Evolutionary conservation across 1,140 invertebrate genomes (phyloP), one percentile per base, ranked within the genome.

Genomic region (Drosophila micromelanica): DNA sequence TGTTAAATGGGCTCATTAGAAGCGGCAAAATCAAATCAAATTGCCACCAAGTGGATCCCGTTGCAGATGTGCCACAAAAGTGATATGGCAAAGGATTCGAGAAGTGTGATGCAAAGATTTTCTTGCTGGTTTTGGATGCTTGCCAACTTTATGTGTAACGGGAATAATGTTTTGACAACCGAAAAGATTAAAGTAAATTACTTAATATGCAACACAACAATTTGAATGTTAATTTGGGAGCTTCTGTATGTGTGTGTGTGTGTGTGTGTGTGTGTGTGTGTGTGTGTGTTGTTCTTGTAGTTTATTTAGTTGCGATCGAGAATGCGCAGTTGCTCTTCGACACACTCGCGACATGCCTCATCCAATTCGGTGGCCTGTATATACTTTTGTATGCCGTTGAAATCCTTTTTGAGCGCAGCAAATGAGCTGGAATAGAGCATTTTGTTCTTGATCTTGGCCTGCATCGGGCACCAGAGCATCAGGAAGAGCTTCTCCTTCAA

Each of bases 1-100:
- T 81, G 80, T 80, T 80, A 71, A 78, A 82, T 81, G 62, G 76
- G 51, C 79, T 84, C 71, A 84, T 84, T 82, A 79, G 61, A 76
- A 37, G 60, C 62, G 43, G 43, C 20, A 43, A 76, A 72, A 78
- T 84, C 64, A 75, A 82, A 84, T 82, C 67, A 81, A 84, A 78
- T 81, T 71, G 42, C 40, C 51, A 35, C 37, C 48, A 12, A 30
- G 17, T 23, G 13, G 27, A 8, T 15, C 35, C 35, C 9, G 35
- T 40, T 55, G 35, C 52, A 40, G 17, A 52, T 52, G 49, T 30
- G 7, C 13, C 40, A 8, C n/a, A 1, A 1, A 7, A 7, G 17
- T 2, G 7, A 43, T 15, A 8, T 11, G 5, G 5, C 40, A 43
- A 38, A 38, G 17, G 15, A 6, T 15, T 20, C 15, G 13, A 5